These are phyloP conservation scores for Drosophila kurseongensis DNA, from an alignment of 1,140 invertebrate genomes.

Conservation along the genomic window DNA sequence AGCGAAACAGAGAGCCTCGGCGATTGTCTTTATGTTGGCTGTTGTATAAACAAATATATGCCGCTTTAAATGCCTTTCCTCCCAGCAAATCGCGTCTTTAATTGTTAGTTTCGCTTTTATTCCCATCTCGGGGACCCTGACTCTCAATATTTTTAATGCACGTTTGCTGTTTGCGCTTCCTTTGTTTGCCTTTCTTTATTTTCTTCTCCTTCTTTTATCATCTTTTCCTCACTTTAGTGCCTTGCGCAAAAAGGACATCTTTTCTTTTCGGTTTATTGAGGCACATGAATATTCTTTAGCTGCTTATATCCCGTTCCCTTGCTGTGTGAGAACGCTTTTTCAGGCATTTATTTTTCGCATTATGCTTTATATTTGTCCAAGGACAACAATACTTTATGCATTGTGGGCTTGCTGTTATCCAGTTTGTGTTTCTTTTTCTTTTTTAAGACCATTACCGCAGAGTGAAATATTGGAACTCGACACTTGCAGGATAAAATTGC, in stretches of 20 bases:
- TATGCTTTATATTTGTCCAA: slow-evolving; percentile 52
- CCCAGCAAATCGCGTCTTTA: slow-evolving; percentile 34
- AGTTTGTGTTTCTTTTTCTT: slow-evolving; percentile 11
- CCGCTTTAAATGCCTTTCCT: slow-evolving; percentile 53
- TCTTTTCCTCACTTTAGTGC: slow-evolving; percentile 51
- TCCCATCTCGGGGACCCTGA: slow-evolving; percentile 12
- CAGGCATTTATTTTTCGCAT: slow-evolving; percentile 48
- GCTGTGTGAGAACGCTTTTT: slow-evolving; percentile 29
- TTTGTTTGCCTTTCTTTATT: slow-evolving; percentile 42
- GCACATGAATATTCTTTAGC: slow-evolving; percentile 78
- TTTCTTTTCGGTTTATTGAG: slow-evolving; percentile 78
- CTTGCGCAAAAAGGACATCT: slow-evolving; percentile 63
- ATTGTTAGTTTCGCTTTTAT: slow-evolving; percentile 60
- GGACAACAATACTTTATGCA: slow-evolving; percentile 51
- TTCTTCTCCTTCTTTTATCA: slow-evolving; percentile 43
- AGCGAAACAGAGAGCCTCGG: slow-evolving; percentile 15
- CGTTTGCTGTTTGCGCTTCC: slow-evolving; percentile 63
- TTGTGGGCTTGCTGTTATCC: slow-evolving; percentile 35
- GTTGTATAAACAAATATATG: slow-evolving; percentile 3
- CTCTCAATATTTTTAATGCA: slow-evolving; percentile 75
- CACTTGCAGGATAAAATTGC: neutral
- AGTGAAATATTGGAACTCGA: slow-evolving; percentile 21
- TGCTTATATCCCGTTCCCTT: slow-evolving; percentile 25
- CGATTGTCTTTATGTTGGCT: slow-evolving; percentile 20
- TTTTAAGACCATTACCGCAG: slow-evolving; percentile 8